Percentiles rank a stretch among this genome's conserved stretches.
Conservation (phyloP, 1,140 invertebrate genomes). For the Plectus sambesii region DNA sequence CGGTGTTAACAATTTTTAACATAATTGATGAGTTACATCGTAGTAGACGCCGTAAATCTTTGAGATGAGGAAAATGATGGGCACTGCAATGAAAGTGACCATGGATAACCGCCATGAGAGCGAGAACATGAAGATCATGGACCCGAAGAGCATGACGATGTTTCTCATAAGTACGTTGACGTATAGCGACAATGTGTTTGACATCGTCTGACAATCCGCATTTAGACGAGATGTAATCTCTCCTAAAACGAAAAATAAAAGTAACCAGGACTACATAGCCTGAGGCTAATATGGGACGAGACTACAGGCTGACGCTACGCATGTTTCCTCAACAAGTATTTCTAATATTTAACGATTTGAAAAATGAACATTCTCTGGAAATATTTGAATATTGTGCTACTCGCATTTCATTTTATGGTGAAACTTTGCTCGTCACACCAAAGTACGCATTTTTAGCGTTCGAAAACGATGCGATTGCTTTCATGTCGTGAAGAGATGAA, state of each 20-base stretch:
- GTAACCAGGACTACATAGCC: no score
- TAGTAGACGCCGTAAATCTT: slow-evolving; percentile 47
- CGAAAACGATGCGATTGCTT: no score
- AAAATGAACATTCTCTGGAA: no score
- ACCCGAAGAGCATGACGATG: slow-evolving; percentile 19
- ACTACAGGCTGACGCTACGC: no score
- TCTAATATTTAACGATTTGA: not conserved
- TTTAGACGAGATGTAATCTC: slow-evolving; percentile 39
- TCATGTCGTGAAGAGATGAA: no score
- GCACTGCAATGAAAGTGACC: slow-evolving; percentile 44
- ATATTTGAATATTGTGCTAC: no score
- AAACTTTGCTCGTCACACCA: no score
- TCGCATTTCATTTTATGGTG: no score
- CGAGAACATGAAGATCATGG: slow-evolving; percentile 31
- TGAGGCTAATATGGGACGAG: no score
- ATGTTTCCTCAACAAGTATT: no score
- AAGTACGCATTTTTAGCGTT: no score
- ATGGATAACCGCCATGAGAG: slow-evolving; percentile 43
- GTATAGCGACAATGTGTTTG: slow-evolving; percentile 38
- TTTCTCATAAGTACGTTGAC: slow-evolving; percentile 36
- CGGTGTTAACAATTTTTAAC: not conserved
- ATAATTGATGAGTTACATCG: slow-evolving; percentile 32
- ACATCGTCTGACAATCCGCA: slow-evolving; percentile 43
- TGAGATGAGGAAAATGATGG: slow-evolving; percentile 41
- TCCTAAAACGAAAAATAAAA: slow-evolving; percentile 16